These are phyloP conservation scores for Drosophila nigricruria DNA, from an alignment of 2,888 invertebrate genomes.

Conservation along the genomic window DNA sequence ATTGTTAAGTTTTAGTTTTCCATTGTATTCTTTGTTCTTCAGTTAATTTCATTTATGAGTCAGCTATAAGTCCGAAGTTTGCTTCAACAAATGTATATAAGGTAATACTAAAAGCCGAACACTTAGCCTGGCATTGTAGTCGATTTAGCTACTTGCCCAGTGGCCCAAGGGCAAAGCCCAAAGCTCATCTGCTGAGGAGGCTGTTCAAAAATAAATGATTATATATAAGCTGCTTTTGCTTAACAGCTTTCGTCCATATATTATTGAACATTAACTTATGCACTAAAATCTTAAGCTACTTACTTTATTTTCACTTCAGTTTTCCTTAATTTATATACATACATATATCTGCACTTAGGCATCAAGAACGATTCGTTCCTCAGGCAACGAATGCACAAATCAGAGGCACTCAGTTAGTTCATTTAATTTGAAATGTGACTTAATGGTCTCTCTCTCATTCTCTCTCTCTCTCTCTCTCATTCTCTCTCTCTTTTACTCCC, in stretches of 20 bases:
- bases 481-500: not conserved
- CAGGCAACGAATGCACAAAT: slow-evolving; percentile 30
- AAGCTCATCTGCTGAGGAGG: not conserved
- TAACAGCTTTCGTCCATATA: not conserved
- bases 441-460: slow-evolving; percentile 1
- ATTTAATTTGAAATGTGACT: slow-evolving; percentile 32
- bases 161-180: not conserved
- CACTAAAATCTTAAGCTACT: not conserved
- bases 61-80: not conserved
- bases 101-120: not conserved
- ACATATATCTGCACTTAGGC: not conserved
- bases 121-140: not conserved
- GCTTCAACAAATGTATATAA: not conserved
- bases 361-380: not conserved
- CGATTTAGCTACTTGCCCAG: not conserved
- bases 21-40: too few species aligned
- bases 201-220: not conserved
- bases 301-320: not conserved
- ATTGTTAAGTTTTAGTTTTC: too few species aligned
- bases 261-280: not conserved
- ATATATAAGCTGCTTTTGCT: not conserved
- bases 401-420: slow-evolving; percentile 10
- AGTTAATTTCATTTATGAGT: not conserved
- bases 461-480: not conserved
- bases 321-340: not conserved